Conservation (phyloP, 23 tunicate genomes). For the Halocynthia aurantium region DNA sequence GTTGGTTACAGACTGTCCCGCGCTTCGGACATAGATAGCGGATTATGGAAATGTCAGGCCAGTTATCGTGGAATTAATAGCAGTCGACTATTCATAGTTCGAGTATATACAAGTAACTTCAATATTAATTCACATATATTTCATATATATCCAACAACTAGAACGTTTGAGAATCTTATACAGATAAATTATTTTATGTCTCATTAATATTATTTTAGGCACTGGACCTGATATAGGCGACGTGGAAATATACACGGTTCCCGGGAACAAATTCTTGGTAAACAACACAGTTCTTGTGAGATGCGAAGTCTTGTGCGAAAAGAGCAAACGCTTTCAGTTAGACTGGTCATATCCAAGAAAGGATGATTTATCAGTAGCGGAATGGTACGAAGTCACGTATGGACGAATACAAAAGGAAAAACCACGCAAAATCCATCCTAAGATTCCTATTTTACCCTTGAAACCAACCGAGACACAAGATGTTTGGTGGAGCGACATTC, state of each 20-base stretch:
- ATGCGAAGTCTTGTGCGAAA: background rate
- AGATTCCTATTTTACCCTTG: background rate
- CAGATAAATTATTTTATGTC: too few relatives aligned
- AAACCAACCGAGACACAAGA: background rate
- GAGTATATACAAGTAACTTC: background rate
- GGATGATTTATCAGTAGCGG: background rate
- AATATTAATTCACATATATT: background rate
- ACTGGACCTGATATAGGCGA: too few relatives aligned
- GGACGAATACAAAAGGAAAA: background rate
- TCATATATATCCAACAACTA: too few relatives aligned
- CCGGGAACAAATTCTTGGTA: background rate
- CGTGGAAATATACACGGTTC: background rate
- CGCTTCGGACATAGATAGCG: too few relatives aligned
- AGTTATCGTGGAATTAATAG: too few relatives aligned
- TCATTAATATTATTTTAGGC: too few relatives aligned
- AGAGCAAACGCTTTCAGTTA: background rate
- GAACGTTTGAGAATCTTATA: too few relatives aligned
- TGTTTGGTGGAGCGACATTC: conserved; percentile 4
- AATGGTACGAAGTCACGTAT: background rate
- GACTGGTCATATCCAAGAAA: background rate
- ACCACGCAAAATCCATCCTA: background rate
- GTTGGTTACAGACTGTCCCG: too few relatives aligned
- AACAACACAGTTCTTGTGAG: background rate
- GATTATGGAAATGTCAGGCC: too few relatives aligned
- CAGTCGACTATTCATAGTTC: too few relatives aligned